Evolutionary conservation across 2,888 invertebrate species (phyloP).

Genomic region (Rhamnusium bicolor): DNA sequence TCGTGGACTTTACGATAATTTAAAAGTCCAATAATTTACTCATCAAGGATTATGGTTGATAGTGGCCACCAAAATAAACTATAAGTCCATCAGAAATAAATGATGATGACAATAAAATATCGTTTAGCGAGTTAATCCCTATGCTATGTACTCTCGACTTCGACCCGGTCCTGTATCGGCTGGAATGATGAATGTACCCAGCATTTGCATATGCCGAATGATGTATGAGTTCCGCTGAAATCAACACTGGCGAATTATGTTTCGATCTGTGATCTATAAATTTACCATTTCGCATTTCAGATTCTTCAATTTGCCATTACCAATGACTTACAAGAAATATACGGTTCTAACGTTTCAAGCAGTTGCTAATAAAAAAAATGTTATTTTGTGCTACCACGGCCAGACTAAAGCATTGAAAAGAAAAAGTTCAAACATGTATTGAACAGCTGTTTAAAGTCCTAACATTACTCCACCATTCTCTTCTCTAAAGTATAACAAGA

Average conservation of each 20-base stretch:
- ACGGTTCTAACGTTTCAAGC: slow-evolving; percentile 11
- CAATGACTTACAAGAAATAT: slow-evolving; percentile 39
- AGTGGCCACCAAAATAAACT: slow-evolving; percentile 50
- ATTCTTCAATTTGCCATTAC: slow-evolving; percentile 67
- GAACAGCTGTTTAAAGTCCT: too few relatives aligned
- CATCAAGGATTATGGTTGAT: slow-evolving; percentile 49
- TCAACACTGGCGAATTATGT: slow-evolving; percentile 70
- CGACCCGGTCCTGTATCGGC: slow-evolving; percentile 55
- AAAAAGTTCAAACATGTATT: too few relatives aligned
- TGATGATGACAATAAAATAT: slow-evolving; percentile 67
- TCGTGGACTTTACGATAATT: neutral
- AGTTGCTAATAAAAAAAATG: neutral
- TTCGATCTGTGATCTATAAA: slow-evolving; percentile 66
- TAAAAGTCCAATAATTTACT: slow-evolving; percentile 48
- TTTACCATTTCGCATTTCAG: slow-evolving; percentile 47
- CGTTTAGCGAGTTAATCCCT: slow-evolving; percentile 60
- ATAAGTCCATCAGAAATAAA: slow-evolving; percentile 62
- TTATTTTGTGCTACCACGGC: neutral
- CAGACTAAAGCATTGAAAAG: too few relatives aligned
- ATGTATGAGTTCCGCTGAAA: slow-evolving; percentile 69
- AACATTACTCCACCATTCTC: too few relatives aligned
- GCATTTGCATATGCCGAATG: slow-evolving; percentile 71
- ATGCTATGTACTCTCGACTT: slow-evolving; percentile 44
- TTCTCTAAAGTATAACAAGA: too few relatives aligned
- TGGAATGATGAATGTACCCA: slow-evolving; percentile 68